Evolutionary conservation across 2,113 vertebrate species (phyloP).

Genomic region (Pseudorhombus dupliciocellatus): DNA sequence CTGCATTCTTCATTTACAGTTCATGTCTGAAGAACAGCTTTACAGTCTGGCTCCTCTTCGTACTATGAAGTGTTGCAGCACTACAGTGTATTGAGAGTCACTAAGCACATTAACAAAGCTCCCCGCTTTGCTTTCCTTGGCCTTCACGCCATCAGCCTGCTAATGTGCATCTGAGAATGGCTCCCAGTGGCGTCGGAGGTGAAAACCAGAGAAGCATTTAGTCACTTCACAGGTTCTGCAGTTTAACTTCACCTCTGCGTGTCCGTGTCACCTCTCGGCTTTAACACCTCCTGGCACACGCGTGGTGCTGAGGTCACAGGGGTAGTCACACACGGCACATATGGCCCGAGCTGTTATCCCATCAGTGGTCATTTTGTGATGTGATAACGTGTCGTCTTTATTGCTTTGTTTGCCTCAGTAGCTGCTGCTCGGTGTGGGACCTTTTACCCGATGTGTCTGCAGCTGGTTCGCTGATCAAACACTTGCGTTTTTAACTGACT

Average conservation of each 20-base stretch:
- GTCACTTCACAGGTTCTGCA: slow-evolving; percentile 16
- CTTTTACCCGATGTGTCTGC: slow-evolving; percentile 17
- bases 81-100: neutral
- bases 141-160: slow-evolving; percentile 2
- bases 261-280: neutral
- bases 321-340: neutral
- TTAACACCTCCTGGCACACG: neutral
- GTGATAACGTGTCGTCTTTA: slow-evolving; percentile 7
- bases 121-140: neutral
- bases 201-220: slow-evolving; percentile 30
- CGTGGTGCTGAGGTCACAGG: neutral
- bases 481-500: slow-evolving; percentile 52
- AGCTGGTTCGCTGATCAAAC: slow-evolving; percentile 52
- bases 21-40: neutral
- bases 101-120: neutral
- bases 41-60: neutral
- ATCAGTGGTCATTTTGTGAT: slow-evolving; percentile 13
- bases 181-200: slow-evolving; percentile 22
- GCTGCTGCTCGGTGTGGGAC: slow-evolving; percentile 4
- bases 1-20: neutral
- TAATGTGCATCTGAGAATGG: neutral
- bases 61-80: neutral
- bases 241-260: slow-evolving; percentile 12
- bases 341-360: neutral
- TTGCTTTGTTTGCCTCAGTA: slow-evolving; percentile 2